Base-by-base conservation (phyloP, 2,113 vertebrate genomes). In the Pungitius pungitius region DNA sequence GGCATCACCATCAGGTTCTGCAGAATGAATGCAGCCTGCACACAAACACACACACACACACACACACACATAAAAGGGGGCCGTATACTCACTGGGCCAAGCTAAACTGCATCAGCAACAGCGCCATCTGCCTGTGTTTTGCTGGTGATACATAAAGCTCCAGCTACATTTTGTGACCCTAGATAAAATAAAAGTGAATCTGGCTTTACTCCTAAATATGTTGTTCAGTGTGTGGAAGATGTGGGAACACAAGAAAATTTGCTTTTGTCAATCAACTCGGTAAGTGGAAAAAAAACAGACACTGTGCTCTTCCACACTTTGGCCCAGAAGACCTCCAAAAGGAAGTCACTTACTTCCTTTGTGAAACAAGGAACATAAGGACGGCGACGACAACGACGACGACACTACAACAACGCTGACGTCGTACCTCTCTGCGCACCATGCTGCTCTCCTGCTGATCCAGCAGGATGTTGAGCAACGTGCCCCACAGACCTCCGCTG, bases 401-500 rank as follows among this genome's bases (percentile, higher is more conserved):
- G 45, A 15, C 0, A 37, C 26, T 77, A 22, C 20, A 24, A 35
- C 33, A 35, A 7, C 33, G 33, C 33, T 35, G 33, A 35, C 33
- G 33, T 73, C 90, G 1, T 91, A 99, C 98, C 96, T 99, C 96
- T 84, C 96, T 95, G 80, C 97, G 97, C 57, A 97, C 96, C 96
- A 98, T 93, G 82, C 97, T 98, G 80, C 96, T 96, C 84, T 99
- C 98, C 30, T 92, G 94, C 58, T 94, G 96, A 89, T 99, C 97
- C 88, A 99, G 92, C 47, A 99, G 94, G 80, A 98, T 97, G 89
- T 95, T 98, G 81, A 99, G 90, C 68, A 96, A 93, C 0, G 95
- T 99, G 64, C 96, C 97, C 97, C 97, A 99, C 78, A 99, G 93
- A 12, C 97, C 97, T 78, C 97, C 98, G 27, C 97, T 97, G 90